Conservation (phyloP, 1,140 invertebrate species). For the Gonioctena quinquepunctata region DNA sequence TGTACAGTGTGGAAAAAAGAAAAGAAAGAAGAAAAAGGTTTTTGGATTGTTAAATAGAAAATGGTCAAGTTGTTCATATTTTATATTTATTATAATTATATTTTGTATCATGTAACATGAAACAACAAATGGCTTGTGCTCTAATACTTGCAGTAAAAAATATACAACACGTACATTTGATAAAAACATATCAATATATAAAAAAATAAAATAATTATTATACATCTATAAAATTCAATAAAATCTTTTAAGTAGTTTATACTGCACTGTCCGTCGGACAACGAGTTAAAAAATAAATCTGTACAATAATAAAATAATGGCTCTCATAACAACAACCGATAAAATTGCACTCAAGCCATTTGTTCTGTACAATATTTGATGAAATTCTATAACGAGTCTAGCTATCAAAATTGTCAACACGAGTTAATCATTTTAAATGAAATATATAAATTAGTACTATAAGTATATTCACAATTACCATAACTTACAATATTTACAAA, state of each 20-base stretch:
- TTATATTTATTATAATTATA: conserved; percentile 34
- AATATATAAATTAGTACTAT: conserved; percentile 55
- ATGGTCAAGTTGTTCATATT: conserved; percentile 30
- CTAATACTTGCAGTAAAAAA: conserved; percentile 47
- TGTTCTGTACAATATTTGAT: conserved; percentile 52
- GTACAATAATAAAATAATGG: conserved; percentile 46
- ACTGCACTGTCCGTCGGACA: conserved; percentile 34
- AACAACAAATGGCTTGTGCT: conserved; percentile 52
- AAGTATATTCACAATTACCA: conserved; percentile 56
- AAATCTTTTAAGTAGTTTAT: conserved; percentile 46
- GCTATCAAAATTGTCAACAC: conserved; percentile 57
- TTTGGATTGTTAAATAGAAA: conserved; percentile 30
- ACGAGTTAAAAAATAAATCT: conserved; percentile 37
- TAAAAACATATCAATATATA: conserved; percentile 46
- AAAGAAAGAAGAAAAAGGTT: conserved; percentile 29
- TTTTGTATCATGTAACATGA: conserved; percentile 46
- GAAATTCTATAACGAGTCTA: conserved; percentile 53
- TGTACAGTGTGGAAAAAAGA: conserved; percentile 33
- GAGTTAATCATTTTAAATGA: conserved; percentile 58
- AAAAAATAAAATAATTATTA: conserved; percentile 46
- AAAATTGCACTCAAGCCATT: conserved; percentile 55
- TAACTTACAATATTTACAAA: conserved; percentile 62
- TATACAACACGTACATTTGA: conserved; percentile 40
- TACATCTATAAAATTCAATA: conserved; percentile 36
- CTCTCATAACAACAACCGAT: conserved; percentile 46